Evolutionary conservation across 2,888 invertebrate genomes (phyloP).

Genomic region (Busseola fusca): DNA sequence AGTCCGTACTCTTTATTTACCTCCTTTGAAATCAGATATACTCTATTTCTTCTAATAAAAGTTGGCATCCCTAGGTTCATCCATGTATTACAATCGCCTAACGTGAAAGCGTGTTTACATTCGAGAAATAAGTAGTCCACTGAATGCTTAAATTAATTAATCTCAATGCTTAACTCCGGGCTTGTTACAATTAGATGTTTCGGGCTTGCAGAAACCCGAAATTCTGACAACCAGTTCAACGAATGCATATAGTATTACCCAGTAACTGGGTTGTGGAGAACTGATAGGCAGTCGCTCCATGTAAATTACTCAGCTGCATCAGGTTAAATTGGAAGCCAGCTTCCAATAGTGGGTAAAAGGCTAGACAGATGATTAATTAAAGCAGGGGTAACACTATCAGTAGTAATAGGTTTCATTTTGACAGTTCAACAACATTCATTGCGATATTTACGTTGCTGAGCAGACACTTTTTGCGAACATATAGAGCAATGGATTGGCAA

Average conservation of each 20-base stretch:
- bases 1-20: too few species aligned
- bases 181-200: not conserved
- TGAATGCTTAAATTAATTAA: not conserved
- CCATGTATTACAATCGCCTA: not conserved
- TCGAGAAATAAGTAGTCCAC: not conserved
- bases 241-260: not conserved
- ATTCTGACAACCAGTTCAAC: not conserved
- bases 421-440: too few species aligned
- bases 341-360: not conserved
- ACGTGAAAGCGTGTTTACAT: not conserved
- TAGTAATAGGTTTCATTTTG: too few species aligned
- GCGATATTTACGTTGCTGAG: too few species aligned
- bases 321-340: too few species aligned
- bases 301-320: not conserved
- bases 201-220: not conserved
- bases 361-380: not conserved
- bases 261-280: not conserved
- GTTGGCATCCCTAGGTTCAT: too few species aligned
- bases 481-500: too few species aligned
- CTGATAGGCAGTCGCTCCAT: not conserved
- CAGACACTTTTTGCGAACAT: too few species aligned
- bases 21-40: too few species aligned
- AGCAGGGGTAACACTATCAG: not conserved
- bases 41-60: too few species aligned
- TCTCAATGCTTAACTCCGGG: not conserved